A percentile compares a stretch with the other conserved stretches of the same genome.
Evolutionary conservation across 2,113 vertebrate species (phyloP).

Genomic region (Nibea coibor): DNA sequence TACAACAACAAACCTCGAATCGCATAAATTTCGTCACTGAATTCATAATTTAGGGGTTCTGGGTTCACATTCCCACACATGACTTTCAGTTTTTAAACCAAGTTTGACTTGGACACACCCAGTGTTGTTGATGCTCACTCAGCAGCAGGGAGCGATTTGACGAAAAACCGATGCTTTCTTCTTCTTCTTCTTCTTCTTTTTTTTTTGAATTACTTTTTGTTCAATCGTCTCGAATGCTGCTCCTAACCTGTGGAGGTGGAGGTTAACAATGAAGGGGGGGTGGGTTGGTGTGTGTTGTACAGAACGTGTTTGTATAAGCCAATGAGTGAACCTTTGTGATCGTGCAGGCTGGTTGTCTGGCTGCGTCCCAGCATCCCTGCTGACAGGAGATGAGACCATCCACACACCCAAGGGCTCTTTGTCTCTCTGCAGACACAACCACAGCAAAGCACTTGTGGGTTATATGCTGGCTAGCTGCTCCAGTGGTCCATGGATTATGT

Average conservation of each 20-base stretch:
- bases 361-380: slow-evolving; percentile 40
- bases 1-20: not conserved
- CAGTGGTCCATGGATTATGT: slow-evolving; percentile 22
- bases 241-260: slow-evolving; percentile 14
- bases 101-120: slow-evolving; percentile 61
- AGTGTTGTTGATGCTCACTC: slow-evolving; percentile 5
- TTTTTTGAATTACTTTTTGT: not conserved
- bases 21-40: accelerated
- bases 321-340: slow-evolving; percentile 32
- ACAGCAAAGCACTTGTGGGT: not conserved
- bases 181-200: no score
- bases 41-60: not conserved
- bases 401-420: slow-evolving; percentile 35
- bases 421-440: slow-evolving; percentile 43
- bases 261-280: not conserved
- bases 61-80: not conserved
- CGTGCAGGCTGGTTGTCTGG: slow-evolving; percentile 28
- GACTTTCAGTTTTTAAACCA: not conserved
- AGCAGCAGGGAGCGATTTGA: not conserved
- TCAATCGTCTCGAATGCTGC: not conserved
- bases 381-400: slow-evolving; percentile 51
- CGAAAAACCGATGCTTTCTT: not conserved
- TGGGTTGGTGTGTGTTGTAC: not conserved
- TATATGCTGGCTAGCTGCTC: slow-evolving; percentile 1
- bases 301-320: not conserved